Base-by-base conservation (phyloP, 1,140 invertebrate species). In the Lasioglossum albipes region DNA sequence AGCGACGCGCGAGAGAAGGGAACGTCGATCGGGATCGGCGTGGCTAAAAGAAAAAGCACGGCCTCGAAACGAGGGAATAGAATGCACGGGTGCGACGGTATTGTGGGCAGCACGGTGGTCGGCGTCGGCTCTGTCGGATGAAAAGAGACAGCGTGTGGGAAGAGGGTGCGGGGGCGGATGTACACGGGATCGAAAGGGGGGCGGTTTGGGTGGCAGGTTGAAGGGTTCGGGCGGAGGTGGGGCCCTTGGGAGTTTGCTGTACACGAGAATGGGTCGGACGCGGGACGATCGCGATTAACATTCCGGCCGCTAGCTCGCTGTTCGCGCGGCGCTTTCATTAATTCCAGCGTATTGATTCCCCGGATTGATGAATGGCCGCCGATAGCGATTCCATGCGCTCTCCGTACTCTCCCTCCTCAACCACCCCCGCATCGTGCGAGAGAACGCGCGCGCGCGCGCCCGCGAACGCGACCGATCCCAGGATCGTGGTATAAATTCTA, bases 241-340 rank as follows among this genome's bases (percentile, higher is more conserved):
- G 89, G 89, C 91, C 91, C 92, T 91, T 91, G 92, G 91, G 92
- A 93, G 90, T 89, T 90, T 72, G 86, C 86, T 89, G 89, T 90
- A 92, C 90, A 92, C 86, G 90, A 84, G 91, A 92, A 90, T 85
- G 88, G 88, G 87, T 89, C 89, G 87, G 90, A 89, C 89, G 88
- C 91, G 91, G 93, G 90, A 92, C 92, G 90, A 93, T 92, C 93
- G 91, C 92, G 93, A 93, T 93, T 93, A 93, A 93, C 92, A 93
- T 93, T 93, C 93, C 92, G 91, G 88, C 89, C 92, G 91, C 90
- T 93, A 91, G 93, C 92, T 92, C 91, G 92, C 92, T 93, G 92
- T 93, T 93, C 93, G 91, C 92, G 92, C 92, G 92, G 91, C 91
- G 92, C 92, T 93, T 93, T 93, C 93, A 93, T 93, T 93, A 93